Conservation (phyloP, 2,888 invertebrate genomes). For the Melanophora roralis region DNA sequence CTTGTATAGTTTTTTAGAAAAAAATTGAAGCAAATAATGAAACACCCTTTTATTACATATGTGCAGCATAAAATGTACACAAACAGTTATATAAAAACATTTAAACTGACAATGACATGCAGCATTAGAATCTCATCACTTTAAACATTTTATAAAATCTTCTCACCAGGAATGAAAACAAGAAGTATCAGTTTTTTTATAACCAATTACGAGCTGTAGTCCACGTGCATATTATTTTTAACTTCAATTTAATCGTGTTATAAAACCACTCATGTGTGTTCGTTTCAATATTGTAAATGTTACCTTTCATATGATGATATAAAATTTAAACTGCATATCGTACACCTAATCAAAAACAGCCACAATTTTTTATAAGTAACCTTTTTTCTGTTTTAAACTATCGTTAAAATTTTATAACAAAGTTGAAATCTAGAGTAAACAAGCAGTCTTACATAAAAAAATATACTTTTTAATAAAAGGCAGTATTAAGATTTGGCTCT, state of each 20-base stretch:
- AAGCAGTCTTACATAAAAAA: too few relatives aligned
- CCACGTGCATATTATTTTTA: neutral
- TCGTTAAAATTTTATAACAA: too few relatives aligned
- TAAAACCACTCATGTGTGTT: neutral
- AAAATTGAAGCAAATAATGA: too few relatives aligned
- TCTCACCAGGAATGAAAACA: neutral
- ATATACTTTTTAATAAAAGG: too few relatives aligned
- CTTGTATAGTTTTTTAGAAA: too few relatives aligned
- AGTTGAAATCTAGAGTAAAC: too few relatives aligned
- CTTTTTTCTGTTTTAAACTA: too few relatives aligned
- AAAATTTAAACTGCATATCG: neutral
- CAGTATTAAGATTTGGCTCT: too few relatives aligned
- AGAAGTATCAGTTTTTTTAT: neutral
- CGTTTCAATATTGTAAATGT: neutral
- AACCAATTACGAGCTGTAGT: neutral
- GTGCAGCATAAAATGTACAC: neutral
- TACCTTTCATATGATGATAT: neutral
- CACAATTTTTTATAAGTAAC: too few relatives aligned
- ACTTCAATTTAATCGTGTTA: neutral
- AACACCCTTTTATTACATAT: slow-evolving; percentile 7
- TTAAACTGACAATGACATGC: slow-evolving; percentile 24
- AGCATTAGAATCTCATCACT: neutral
- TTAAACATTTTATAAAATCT: neutral
- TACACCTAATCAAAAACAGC: too few relatives aligned
- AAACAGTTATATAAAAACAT: neutral